phyloP scores from a whole-genome alignment of 1,140 invertebrate genomes.

The Anastrepha obliqua region DNA sequence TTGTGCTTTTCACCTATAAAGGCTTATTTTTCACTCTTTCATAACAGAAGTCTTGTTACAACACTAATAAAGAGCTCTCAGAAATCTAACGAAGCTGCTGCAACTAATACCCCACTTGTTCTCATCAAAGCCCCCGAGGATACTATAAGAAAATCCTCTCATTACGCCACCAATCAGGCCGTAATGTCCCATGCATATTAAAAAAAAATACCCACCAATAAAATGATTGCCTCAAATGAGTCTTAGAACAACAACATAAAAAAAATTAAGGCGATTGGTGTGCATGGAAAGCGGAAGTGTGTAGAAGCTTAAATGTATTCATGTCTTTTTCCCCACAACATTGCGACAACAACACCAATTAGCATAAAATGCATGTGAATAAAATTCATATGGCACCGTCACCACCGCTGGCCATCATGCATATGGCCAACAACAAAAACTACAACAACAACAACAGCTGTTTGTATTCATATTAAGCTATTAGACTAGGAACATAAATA shows the following conservation, averaged over 20 bases:
- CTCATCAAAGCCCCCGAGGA: neutral
- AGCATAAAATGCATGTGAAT: neutral
- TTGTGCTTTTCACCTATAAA: too few relatives aligned
- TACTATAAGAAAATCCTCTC: neutral
- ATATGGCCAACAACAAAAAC: neutral
- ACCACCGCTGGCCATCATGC: slow-evolving; percentile 43
- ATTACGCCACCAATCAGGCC: neutral
- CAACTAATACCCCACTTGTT: too few relatives aligned
- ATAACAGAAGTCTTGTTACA: too few relatives aligned
- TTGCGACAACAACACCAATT: neutral
- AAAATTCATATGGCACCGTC: slow-evolving; percentile 46
- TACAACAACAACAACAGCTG: neutral
- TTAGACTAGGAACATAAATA: neutral
- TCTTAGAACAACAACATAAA: neutral
- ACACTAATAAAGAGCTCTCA: too few relatives aligned
- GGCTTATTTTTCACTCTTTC: too few relatives aligned
- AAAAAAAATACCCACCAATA: neutral
- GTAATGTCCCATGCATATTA: neutral
- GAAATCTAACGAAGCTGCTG: too few relatives aligned
- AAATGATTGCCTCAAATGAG: slow-evolving; percentile 2
- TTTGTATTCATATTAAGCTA: neutral
- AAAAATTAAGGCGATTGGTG: neutral
- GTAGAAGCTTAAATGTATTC: neutral
- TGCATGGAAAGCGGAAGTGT: slow-evolving; percentile 16
- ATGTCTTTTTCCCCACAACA: neutral